Evolutionary conservation across 2,888 invertebrate genomes (phyloP).

Genomic region (Polyommatus icarus): DNA sequence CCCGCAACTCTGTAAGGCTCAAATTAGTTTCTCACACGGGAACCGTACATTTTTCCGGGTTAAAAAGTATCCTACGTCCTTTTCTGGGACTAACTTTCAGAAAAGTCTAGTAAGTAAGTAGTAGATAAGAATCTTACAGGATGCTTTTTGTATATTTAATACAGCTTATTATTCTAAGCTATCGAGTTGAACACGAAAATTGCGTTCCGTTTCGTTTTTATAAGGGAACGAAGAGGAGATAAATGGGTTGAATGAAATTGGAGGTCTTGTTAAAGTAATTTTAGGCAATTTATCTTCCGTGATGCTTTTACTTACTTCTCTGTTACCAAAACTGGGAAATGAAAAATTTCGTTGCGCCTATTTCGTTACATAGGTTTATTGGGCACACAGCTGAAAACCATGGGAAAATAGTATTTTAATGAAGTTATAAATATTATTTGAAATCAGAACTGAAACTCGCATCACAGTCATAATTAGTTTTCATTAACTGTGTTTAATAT

Average conservation of each 20-base stretch:
- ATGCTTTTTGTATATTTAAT: slow-evolving; percentile 55
- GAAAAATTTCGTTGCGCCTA: slow-evolving; percentile 3
- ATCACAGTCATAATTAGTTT: no score
- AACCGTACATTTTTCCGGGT: no score
- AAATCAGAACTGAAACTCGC: no score
- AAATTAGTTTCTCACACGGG: no score
- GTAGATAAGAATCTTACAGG: neutral
- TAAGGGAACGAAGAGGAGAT: slow-evolving; percentile 57
- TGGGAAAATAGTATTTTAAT: neutral
- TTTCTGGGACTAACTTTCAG: no score
- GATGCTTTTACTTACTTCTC: slow-evolving; percentile 22
- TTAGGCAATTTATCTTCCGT: slow-evolving; percentile 51
- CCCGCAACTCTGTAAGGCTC: no score
- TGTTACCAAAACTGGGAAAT: slow-evolving; percentile 12
- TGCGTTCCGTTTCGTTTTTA: slow-evolving; percentile 75
- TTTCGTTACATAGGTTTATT: neutral
- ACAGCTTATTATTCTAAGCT: slow-evolving; percentile 79
- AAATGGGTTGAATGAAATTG: slow-evolving; percentile 44
- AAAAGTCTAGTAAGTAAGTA: no score
- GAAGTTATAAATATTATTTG: no score
- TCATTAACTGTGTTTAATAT: no score
- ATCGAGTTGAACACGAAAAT: slow-evolving; percentile 78
- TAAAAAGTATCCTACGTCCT: no score
- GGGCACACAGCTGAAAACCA: neutral
- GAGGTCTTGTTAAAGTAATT: slow-evolving; percentile 48